phyloP scores from a whole-genome alignment of 1,140 invertebrate genomes.

The Drosophila bipectinata region DNA sequence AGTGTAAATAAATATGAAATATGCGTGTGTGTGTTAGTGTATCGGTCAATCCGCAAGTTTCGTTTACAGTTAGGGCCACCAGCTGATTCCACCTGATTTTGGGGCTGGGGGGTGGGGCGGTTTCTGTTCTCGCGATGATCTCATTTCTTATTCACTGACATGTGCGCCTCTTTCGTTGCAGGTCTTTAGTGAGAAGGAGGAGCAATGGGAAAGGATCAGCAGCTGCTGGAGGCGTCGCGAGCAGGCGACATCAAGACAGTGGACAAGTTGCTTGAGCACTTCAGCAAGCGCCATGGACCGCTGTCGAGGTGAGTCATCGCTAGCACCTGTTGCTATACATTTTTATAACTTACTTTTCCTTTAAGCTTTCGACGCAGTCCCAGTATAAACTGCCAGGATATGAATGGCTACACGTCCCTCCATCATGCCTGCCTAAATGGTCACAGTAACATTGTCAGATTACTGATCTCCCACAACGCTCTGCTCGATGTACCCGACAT shows the following conservation, averaged over 20 bases:
- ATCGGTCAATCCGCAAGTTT: conserved; percentile 5
- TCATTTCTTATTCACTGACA: conserved; percentile 32
- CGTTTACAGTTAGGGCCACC: conserved; percentile 40
- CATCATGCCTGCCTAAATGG: conserved; percentile 98
- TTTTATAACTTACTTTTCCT: not conserved
- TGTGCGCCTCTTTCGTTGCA: conserved; percentile 13
- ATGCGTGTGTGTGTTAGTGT: conserved; percentile 5
- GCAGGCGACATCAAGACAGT: conserved; percentile 94
- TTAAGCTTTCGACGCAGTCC: conserved; percentile 93
- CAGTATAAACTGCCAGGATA: conserved; percentile 96
- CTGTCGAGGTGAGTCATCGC: conserved; percentile 90
- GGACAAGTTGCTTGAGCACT: conserved; percentile 94
- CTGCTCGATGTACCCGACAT: conserved; percentile 93
- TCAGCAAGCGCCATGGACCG: conserved; percentile 95
- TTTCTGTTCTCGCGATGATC: conserved; percentile 51
- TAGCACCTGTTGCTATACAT: not conserved
- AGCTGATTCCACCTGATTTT: conserved; percentile 56
- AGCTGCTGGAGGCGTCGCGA: conserved; percentile 96
- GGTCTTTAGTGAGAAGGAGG: conserved; percentile 12
- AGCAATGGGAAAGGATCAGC: conserved; percentile 94
- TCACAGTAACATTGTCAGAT: conserved; percentile 93
- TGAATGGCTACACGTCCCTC: conserved; percentile 95
- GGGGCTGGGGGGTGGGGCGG: conserved; percentile 28
- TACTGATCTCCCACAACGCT: conserved; percentile 94
- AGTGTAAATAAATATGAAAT: conserved; percentile 19